Conservation (phyloP, 2,113 vertebrate genomes). For the Phyllopteryx taeniolatus region DNA sequence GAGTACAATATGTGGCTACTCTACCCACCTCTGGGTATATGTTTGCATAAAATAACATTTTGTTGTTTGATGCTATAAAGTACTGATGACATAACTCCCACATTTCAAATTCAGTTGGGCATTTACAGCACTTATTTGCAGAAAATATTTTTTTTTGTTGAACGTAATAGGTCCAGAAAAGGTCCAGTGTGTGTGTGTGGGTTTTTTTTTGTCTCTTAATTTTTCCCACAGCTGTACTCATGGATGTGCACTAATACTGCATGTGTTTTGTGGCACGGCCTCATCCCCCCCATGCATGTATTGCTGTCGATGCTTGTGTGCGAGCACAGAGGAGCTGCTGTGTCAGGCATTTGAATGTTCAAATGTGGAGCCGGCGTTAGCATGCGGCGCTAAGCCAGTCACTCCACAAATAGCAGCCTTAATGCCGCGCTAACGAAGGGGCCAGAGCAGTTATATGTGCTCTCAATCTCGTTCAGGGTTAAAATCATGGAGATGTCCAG, state of each 20-base stretch:
- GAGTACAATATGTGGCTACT: too few relatives aligned
- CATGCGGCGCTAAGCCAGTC: conserved; percentile 41
- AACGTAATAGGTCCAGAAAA: too few relatives aligned
- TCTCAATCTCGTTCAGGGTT: conserved; percentile 11
- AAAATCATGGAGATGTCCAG: background rate
- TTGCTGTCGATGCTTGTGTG: conserved; percentile 38
- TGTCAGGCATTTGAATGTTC: conserved; percentile 50
- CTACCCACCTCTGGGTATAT: too few relatives aligned
- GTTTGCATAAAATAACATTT: too few relatives aligned
- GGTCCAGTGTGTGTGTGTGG: too few relatives aligned
- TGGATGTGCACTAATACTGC: background rate
- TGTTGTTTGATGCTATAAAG: too few relatives aligned
- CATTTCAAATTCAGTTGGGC: too few relatives aligned
- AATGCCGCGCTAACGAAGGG: conserved; percentile 44
- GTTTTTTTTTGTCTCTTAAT: too few relatives aligned
- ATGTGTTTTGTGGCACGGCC: conserved; percentile 2
- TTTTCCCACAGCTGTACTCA: background rate
- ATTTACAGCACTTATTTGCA: too few relatives aligned
- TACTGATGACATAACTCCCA: too few relatives aligned
- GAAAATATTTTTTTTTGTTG: too few relatives aligned
- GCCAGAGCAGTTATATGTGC: background rate
- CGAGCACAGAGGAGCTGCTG: conserved; percentile 45
- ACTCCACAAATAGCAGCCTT: conserved; percentile 55
- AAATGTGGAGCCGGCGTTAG: conserved; percentile 19
- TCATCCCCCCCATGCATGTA: background rate